Conservation (phyloP, 1,140 invertebrate genomes). For the Argopecten irradians region DNA sequence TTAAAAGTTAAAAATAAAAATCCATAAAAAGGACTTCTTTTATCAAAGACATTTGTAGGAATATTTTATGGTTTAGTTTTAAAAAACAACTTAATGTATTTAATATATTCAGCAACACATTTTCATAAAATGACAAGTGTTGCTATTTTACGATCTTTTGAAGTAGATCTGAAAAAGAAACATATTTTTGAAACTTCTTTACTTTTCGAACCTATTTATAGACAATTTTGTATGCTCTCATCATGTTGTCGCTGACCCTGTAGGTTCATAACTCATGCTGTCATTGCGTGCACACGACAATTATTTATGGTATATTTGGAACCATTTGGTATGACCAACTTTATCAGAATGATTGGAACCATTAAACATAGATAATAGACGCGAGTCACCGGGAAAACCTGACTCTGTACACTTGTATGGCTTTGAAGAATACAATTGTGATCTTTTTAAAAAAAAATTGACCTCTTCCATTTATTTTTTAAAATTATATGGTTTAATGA, state of each 20-base stretch:
- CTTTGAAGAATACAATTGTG: background rate
- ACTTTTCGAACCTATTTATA: background rate
- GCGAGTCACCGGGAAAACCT: background rate
- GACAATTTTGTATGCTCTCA: background rate
- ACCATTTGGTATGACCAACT: background rate
- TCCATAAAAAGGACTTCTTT: no score
- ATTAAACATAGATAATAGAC: background rate
- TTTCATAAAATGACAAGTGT: background rate
- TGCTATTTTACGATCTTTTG: background rate
- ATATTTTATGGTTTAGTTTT: no score
- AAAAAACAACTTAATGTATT: no score
- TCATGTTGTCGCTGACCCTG: background rate
- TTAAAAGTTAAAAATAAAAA: no score
- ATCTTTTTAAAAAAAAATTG: constrained; percentile 7
- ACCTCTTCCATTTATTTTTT: constrained; percentile 10
- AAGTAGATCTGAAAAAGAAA: no score
- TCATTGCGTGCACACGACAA: constrained; percentile 12
- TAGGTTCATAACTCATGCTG: background rate
- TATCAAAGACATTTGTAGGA: no score
- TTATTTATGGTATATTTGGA: constrained; percentile 6
- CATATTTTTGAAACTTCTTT: background rate
- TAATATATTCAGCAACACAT: background rate
- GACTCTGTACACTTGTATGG: background rate
- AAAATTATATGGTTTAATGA: background rate
- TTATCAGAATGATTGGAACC: background rate